Percentiles rank a stretch among this genome's conserved stretches.
These are phyloP conservation scores for Lagocephalus sceleratus DNA, from an alignment of 2,797 vertebrate genomes.

Conservation along the genomic window DNA sequence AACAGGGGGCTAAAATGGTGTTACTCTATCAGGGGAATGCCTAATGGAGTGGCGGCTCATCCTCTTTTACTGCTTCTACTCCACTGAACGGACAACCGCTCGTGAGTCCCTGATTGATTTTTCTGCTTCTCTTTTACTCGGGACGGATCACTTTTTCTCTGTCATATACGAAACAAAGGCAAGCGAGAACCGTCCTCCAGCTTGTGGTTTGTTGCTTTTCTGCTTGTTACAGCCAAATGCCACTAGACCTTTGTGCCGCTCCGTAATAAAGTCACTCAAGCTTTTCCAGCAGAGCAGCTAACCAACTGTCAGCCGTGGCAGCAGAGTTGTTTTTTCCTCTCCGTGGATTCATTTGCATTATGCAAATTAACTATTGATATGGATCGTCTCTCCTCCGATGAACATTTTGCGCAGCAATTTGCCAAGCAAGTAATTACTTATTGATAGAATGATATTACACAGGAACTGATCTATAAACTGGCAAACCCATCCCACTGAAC, in stretches of 20 bases:
- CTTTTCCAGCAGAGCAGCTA: constrained; percentile 42
- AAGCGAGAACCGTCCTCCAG: constrained; percentile 7
- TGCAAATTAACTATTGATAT: constrained; percentile 69
- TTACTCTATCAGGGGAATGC: constrained; percentile 65
- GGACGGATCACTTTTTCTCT: constrained; percentile 5
- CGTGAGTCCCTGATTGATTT: not conserved
- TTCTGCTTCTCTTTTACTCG: not conserved
- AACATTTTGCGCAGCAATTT: constrained; percentile 69
- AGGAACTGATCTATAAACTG: constrained; percentile 69
- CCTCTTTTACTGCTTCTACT: constrained; percentile 56
- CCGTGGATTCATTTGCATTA: constrained; percentile 66
- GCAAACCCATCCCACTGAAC: constrained; percentile 48
- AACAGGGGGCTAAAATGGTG: constrained; percentile 69
- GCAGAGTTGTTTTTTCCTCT: constrained; percentile 44
- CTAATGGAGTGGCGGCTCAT: constrained; percentile 72
- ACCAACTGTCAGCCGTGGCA: constrained; percentile 51
- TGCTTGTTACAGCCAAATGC: constrained; percentile 21
- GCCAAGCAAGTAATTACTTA: constrained; percentile 76
- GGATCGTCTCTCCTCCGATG: constrained; percentile 62
- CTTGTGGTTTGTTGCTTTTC: constrained; percentile 29
- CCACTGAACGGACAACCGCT: constrained; percentile 52
- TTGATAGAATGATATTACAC: constrained; percentile 72
- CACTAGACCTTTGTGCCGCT: constrained; percentile 42
- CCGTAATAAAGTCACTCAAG: constrained; percentile 39
- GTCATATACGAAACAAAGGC: constrained; percentile 3